Evolutionary conservation across 2,888 invertebrate genomes (phyloP), one percentile per base, ranked within the genome.

Genomic region (Melanophora roralis): DNA sequence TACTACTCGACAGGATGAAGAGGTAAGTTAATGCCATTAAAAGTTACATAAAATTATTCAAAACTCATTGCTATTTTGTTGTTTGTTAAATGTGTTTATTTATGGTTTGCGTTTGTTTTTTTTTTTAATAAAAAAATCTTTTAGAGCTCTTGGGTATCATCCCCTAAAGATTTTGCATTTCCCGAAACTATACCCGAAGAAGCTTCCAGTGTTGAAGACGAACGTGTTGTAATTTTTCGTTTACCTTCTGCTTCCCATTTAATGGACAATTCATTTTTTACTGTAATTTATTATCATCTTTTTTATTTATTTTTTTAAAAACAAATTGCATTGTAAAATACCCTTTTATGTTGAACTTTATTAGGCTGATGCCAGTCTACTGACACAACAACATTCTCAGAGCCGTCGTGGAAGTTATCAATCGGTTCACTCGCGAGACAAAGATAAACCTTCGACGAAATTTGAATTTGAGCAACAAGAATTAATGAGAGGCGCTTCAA

Each of bases 111-210:
- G 3, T 27, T 27, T 27, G 3, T 27, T 27, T 27, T 27, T 64
- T 67, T 55, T 53, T 67, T 62, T 14, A 64, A 23, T 34, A 57
- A 51, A 32, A 68, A 59, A 73, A 62, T 60, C 67, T 67, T 38
- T 67, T 83, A 95, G 91, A 93, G 92, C 14, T 91, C 91, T 34
- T 96, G 96, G 96, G 92, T 96, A 12, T 95, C 96, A 3, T 96
- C 96, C 9, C 96, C 96, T 4, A 96, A 97, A 89, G 96, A 96
- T 81, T 95, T 95, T 14, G 94, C 94, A 73, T 96, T 97, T 87
- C 97, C 97, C 9, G 97, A 97, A 91, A 97, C 97, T 7, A 97
- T 97, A 84, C 97, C 97, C 0, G 97, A 97, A 90, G 97, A 97
- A 89, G 96, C 96, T 86, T 97, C 97, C 3, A 97, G 96, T 85